A percentile compares a stretch with the other conserved stretches of the same genome.
Evolutionary conservation across 2,797 vertebrate species (phyloP).

Genomic region (Ara ararauna): DNA sequence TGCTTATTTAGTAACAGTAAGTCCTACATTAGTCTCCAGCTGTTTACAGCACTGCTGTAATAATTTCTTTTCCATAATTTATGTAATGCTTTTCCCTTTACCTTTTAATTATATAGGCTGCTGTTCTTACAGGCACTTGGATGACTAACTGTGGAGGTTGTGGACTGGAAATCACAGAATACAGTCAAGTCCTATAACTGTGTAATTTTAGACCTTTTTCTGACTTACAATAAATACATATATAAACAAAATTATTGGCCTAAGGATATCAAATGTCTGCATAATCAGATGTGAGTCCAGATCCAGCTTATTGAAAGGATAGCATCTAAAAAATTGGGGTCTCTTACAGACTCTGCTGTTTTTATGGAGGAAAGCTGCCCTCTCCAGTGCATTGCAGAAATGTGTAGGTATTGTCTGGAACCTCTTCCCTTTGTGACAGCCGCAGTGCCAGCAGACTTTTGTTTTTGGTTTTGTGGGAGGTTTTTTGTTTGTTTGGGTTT

Average conservation of each 20-base stretch:
- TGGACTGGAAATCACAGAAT: not conserved
- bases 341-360: not conserved
- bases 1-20: not conserved
- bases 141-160: not conserved
- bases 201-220: not conserved
- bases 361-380: constrained; percentile 24
- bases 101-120: not conserved
- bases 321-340: not conserved
- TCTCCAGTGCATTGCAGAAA: constrained; percentile 7
- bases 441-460: not conserved
- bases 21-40: not conserved
- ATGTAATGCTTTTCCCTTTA: not conserved
- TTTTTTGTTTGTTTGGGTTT: no score
- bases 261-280: not conserved
- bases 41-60: not conserved
- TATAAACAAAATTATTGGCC: not conserved
- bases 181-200: not conserved
- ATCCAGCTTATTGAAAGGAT: not conserved
- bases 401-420: not conserved
- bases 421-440: not conserved
- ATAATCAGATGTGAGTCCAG: not conserved
- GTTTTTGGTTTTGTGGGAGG: not conserved
- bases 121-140: not conserved
- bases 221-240: not conserved
- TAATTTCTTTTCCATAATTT: not conserved